These are phyloP conservation scores for Podocnemis expansa DNA, from an alignment of 2,113 vertebrate species.

Conservation along the genomic window DNA sequence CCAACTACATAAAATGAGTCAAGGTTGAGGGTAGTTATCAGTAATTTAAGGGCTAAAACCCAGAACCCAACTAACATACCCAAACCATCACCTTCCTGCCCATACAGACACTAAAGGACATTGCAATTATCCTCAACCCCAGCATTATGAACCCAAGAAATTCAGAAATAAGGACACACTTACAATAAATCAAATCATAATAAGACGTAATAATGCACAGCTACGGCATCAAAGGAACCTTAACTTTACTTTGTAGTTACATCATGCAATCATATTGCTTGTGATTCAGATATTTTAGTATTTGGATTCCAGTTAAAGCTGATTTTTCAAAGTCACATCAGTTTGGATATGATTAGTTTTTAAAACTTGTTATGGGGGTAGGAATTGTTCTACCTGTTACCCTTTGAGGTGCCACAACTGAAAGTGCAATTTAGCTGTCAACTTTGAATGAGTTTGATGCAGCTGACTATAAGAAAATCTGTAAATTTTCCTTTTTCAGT, in stretches of 20 bases:
- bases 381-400: too few species aligned
- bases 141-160: background rate
- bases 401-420: background rate
- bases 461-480: background rate
- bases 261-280: background rate
- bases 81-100: background rate
- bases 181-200: background rate
- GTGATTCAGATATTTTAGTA: background rate
- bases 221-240: background rate
- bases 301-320: background rate
- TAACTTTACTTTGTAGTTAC: background rate
- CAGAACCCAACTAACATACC: background rate
- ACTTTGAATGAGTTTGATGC: background rate
- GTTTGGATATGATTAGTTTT: background rate
- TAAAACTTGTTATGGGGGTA: background rate
- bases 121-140: too few species aligned
- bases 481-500: background rate
- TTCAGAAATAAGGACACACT: background rate
- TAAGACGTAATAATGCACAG: fast-evolving
- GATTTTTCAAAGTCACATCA: background rate
- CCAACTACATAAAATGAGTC: fast-evolving
- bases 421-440: background rate
- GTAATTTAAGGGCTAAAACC: background rate
- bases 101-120: background rate
- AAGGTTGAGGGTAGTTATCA: background rate